Percentiles rank a stretch among this genome's conserved stretches.
These are phyloP conservation scores for Bhutanitis thaidina DNA, from an alignment of 2,888 invertebrate genomes.

Conservation along the genomic window DNA sequence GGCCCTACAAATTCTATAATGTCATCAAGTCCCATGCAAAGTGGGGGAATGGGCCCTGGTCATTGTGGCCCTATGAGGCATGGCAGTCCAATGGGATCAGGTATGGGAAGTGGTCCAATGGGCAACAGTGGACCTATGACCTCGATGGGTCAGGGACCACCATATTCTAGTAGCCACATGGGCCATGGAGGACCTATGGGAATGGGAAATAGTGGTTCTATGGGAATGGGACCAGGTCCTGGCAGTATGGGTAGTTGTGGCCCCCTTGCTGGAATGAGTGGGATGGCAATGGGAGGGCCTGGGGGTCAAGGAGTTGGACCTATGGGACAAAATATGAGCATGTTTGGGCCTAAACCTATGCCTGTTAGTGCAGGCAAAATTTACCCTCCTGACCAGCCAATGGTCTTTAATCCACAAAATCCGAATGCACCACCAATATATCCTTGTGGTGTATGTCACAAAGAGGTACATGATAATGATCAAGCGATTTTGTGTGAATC, in stretches of 20 bases:
- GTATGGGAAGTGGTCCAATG: constrained; percentile 80
- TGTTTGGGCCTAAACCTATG: constrained; percentile 92
- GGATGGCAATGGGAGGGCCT: constrained; percentile 75
- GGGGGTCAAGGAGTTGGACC: constrained; percentile 79
- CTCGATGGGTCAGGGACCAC: constrained; percentile 72
- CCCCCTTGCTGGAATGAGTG: constrained; percentile 74
- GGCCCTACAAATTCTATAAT: constrained; percentile 78
- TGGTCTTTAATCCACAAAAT: constrained; percentile 99
- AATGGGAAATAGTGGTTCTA: constrained; percentile 69
- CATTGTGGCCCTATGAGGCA: constrained; percentile 78
- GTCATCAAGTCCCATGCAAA: constrained; percentile 75
- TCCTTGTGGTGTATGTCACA: constrained; percentile 98
- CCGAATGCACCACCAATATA: constrained; percentile 99
- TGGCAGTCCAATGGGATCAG: constrained; percentile 77
- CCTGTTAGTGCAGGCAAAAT: constrained; percentile 95
- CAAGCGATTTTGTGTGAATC: constrained; percentile 98
- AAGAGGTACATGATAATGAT: constrained; percentile 99
- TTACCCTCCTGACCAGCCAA: constrained; percentile 96
- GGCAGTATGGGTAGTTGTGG: constrained; percentile 76
- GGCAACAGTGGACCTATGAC: constrained; percentile 75
- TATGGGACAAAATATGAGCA: constrained; percentile 80
- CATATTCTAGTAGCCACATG: constrained; percentile 73
- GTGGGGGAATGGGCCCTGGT: constrained; percentile 72
- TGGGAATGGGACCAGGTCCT: constrained; percentile 72
- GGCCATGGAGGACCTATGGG: constrained; percentile 76